A percentile compares a stretch with the other conserved stretches of the same genome.
Evolutionary conservation across 2,888 invertebrate genomes (phyloP).

Genomic region (Hypercompe scribonia): DNA sequence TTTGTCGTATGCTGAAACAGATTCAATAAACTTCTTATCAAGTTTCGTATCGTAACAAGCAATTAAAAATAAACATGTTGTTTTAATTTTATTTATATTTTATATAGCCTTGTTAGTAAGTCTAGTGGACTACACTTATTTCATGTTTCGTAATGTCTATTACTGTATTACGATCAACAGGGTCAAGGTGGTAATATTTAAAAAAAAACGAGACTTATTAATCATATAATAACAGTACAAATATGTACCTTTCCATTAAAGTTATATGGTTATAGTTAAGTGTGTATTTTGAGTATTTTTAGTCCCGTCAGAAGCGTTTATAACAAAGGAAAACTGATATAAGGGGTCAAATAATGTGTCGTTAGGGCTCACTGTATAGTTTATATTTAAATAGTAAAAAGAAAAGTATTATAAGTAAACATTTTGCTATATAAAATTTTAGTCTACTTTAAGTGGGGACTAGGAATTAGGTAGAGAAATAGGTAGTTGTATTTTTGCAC

Average conservation of each 20-base stretch:
- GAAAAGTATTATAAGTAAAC: no score
- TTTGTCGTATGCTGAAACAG: conserved; percentile 1
- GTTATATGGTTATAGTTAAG: neutral
- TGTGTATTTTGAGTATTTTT: neutral
- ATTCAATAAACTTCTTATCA: conserved; percentile 2
- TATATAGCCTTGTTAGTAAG: neutral
- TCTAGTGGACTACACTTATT: neutral
- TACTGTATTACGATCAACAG: neutral
- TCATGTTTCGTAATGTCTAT: neutral
- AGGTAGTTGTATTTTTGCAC: no score
- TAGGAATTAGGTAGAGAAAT: no score
- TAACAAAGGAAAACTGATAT: neutral
- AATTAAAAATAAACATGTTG: conserved; percentile 4
- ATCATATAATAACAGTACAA: neutral
- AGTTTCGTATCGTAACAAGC: neutral
- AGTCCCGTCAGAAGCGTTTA: neutral
- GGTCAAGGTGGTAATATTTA: neutral
- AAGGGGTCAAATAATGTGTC: no score
- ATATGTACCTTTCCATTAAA: neutral
- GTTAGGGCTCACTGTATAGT: no score
- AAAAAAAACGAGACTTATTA: neutral
- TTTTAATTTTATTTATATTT: neutral
- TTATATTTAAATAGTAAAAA: no score
- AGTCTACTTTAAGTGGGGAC: no score
- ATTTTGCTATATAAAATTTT: no score